Percentiles rank a stretch among this genome's conserved stretches.
These are phyloP conservation scores for Hydropsyche tenuis DNA, from an alignment of 1,140 invertebrate genomes.

Conservation along the genomic window DNA sequence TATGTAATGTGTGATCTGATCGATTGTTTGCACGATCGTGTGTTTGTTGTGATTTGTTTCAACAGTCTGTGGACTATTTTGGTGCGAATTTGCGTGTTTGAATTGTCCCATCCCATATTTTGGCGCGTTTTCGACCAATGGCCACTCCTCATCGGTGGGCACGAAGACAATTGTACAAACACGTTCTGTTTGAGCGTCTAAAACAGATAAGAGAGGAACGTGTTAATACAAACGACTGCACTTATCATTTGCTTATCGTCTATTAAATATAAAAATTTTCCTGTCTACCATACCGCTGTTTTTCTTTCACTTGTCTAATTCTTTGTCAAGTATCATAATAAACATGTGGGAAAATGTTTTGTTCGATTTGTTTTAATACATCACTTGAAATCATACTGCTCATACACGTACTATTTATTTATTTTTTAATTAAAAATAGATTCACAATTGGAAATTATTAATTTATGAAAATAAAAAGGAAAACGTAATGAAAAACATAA, in stretches of 20 bases:
- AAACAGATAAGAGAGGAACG: conserved; percentile 12
- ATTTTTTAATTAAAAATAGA: too few species aligned
- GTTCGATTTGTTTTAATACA: too few species aligned
- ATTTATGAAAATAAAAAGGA: too few species aligned
- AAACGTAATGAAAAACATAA: too few species aligned
- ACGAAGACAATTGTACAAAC: conserved; percentile 3
- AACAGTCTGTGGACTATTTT: too few species aligned
- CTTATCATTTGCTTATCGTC: conserved; percentile 7
- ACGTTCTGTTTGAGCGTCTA: neutral
- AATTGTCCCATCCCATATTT: neutral
- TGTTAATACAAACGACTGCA: neutral
- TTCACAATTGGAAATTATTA: too few species aligned
- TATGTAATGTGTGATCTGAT: neutral
- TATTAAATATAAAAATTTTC: neutral
- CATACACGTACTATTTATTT: too few species aligned
- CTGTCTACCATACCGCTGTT: too few species aligned
- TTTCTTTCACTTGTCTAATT: too few species aligned
- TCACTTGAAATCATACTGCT: too few species aligned
- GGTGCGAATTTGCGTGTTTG: neutral
- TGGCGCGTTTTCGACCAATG: neutral
- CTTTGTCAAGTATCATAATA: too few species aligned
- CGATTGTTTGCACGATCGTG: conserved; percentile 1
- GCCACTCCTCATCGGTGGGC: neutral
- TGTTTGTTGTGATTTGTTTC: neutral
- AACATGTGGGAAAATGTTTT: too few species aligned